Base-by-base conservation (phyloP, 1,140 invertebrate genomes). In the Ctenoplectra terminalis region DNA sequence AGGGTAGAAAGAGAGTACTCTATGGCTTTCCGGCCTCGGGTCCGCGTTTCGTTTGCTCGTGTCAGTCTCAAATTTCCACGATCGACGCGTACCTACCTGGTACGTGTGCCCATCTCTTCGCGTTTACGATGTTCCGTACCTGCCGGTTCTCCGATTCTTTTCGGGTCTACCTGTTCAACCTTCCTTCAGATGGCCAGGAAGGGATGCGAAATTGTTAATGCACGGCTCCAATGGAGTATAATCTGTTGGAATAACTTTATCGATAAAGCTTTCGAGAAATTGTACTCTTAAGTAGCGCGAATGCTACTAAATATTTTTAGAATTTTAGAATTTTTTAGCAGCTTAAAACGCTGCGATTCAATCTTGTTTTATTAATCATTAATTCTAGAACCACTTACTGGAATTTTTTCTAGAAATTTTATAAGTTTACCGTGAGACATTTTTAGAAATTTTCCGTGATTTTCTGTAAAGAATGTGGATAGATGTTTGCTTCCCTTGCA, bases 1-100 rank as follows among this genome's bases (percentile, higher is more conserved):
- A 34, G 17, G 20, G 20, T 2, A 34, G 60, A 52, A 17, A 17
- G 46, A 26, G 63, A 31, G 43, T 37, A 64, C 77, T 80, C 71
- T 63, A 73, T 63, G 67, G 58, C 58, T 73, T 73, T 80, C 58
- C 78, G 37, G 29, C 43, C 50, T 29, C 54, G 31, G 40, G 3
- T 26, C 37, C 63, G 58, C 40, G 74, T 67, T 82, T 77, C 56
- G 78, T 78, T 77, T 70, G 63, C 48, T 82, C 37, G 48, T 67
- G 48, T 69, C 56, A 37, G 52, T 81, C 78, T 75, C 78, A 64
- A 66, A 75, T 81, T 81, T 81, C 50, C 71, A 74, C 40, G 73
- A 58, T 82, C 73, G 63, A 77, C 80, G 73, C 73, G 64, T 61
- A 60, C 40, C 52, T 66, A 73, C 78, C 70, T 56, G 78, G 34